phyloP scores from a whole-genome alignment of 2,113 vertebrate genomes.

The Chionis minor region DNA sequence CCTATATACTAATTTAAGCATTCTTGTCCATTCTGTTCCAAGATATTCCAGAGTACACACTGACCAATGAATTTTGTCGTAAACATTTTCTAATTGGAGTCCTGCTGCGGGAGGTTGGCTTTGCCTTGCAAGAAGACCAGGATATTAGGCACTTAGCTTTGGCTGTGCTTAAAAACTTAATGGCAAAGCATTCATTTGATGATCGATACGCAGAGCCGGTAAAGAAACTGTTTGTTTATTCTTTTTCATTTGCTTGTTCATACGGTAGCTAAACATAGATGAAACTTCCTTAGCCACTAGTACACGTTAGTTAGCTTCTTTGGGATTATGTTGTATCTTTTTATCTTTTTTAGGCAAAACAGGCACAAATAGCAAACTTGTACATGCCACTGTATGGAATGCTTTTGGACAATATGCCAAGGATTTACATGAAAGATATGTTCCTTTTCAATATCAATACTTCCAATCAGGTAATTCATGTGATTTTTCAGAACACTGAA shows the following conservation, averaged over 20 bases:
- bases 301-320: not conserved
- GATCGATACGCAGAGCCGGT: slow-evolving; percentile 90
- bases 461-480: slow-evolving; percentile 86
- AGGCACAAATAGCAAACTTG: slow-evolving; percentile 91
- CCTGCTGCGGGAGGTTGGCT: slow-evolving; percentile 91
- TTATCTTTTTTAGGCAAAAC: slow-evolving; percentile 83
- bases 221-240: slow-evolving; percentile 34
- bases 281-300: not conserved
- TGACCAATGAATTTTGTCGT: slow-evolving; percentile 96
- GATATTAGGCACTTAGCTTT: slow-evolving; percentile 93
- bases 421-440: slow-evolving; percentile 94
- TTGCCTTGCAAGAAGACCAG: slow-evolving; percentile 96
- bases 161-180: slow-evolving; percentile 91
- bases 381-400: slow-evolving; percentile 97
- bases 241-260: not conserved
- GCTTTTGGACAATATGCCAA: slow-evolving; percentile 97
- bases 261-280: not conserved
- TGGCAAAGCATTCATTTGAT: slow-evolving; percentile 97
- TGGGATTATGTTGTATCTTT: not conserved
- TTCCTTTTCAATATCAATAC: slow-evolving; percentile 91
- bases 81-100: slow-evolving; percentile 96
- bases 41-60: slow-evolving; percentile 93
- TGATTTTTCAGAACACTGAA: not conserved
- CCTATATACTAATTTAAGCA: not conserved
- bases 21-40: slow-evolving; percentile 14